Evolutionary conservation across 2,113 vertebrate genomes (phyloP).

Genomic region (Gracilinanus agilis): DNA sequence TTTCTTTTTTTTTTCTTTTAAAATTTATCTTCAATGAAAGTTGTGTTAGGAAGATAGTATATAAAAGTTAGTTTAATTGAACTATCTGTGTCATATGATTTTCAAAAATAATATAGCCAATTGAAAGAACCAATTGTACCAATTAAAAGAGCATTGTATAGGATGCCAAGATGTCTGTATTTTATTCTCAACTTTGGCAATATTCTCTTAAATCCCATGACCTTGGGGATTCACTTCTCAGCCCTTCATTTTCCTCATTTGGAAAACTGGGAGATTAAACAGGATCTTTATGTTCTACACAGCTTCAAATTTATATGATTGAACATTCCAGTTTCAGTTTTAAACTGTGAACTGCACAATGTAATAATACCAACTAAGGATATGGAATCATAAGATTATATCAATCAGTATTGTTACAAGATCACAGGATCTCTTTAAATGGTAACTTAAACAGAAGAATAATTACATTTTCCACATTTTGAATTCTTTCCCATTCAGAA

Average conservation of each 20-base stretch:
- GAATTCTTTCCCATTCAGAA: constrained; percentile 15
- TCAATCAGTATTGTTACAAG: neutral
- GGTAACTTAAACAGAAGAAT: constrained; percentile 3
- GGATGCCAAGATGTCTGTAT: neutral
- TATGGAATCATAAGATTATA: neutral
- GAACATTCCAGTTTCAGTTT: constrained; percentile 15
- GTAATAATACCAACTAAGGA: constrained; percentile 18
- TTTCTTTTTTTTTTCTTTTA: constrained; percentile 33
- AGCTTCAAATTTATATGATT: neutral
- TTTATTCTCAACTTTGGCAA: neutral
- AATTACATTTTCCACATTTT: constrained; percentile 20
- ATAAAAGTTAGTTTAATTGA: constrained; percentile 10
- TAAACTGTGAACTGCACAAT: neutral
- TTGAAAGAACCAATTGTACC: neutral
- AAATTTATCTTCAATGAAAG: constrained; percentile 4
- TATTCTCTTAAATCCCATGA: fast-evolving
- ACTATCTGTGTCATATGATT: neutral
- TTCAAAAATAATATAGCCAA: neutral
- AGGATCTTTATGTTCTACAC: constrained; percentile 5
- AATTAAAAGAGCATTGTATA: neutral
- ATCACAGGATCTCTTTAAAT: constrained; percentile 17
- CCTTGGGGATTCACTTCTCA: neutral
- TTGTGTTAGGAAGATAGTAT: neutral
- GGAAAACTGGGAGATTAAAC: neutral
- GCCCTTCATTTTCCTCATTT: neutral